phyloP scores from a whole-genome alignment of 2,888 invertebrate species.

The Stenolophus ochropezus region DNA sequence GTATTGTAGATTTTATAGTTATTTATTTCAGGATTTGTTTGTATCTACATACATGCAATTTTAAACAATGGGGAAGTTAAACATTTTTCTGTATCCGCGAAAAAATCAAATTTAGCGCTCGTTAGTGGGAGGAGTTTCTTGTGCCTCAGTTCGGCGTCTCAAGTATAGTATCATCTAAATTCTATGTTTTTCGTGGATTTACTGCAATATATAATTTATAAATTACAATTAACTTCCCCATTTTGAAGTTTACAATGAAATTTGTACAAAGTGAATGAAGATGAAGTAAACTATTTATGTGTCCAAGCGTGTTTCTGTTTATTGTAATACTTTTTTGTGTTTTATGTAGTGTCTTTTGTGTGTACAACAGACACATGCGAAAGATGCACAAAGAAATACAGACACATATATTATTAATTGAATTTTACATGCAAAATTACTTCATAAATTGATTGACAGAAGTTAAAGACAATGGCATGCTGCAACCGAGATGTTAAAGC shows the following conservation, averaged over 20 bases:
- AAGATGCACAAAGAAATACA: slow-evolving; percentile 26
- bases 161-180: too few species aligned
- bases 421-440: slow-evolving; percentile 28
- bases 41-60: too few species aligned
- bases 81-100: too few species aligned
- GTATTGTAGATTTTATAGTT: too few species aligned
- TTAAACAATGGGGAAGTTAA: too few species aligned
- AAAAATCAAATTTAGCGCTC: too few species aligned
- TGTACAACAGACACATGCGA: slow-evolving; percentile 23
- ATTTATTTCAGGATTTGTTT: too few species aligned
- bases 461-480: slow-evolving; percentile 26
- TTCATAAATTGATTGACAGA: not conserved
- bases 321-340: not conserved
- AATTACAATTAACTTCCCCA: not conserved
- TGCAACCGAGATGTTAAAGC: slow-evolving; percentile 10
- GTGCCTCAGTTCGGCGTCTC: too few species aligned
- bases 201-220: too few species aligned
- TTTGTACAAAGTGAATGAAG: not conserved
- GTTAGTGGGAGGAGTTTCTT: too few species aligned
- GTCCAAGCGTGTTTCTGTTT: slow-evolving; percentile 21
- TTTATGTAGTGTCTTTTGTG: slow-evolving; percentile 30
- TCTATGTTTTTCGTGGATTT: too few species aligned
- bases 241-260: not conserved
- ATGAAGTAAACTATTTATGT: not conserved
- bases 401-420: not conserved